These are phyloP conservation scores for Pararge aegeria DNA, from an alignment of 1,140 invertebrate species.

Conservation along the genomic window DNA sequence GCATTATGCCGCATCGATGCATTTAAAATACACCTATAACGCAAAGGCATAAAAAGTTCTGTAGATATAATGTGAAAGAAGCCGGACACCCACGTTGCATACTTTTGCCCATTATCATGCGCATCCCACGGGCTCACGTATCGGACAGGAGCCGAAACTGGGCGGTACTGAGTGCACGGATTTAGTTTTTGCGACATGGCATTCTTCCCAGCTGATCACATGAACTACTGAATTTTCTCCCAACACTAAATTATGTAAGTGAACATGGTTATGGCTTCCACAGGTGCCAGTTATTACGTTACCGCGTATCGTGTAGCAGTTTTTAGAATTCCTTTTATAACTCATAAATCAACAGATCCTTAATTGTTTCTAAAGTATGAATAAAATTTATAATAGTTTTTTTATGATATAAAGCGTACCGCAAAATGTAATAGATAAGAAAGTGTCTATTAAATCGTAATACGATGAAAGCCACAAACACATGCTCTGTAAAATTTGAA, in stretches of 20 bases:
- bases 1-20: slow-evolving; percentile 50
- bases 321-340: slow-evolving; percentile 12
- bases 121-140: slow-evolving; percentile 70
- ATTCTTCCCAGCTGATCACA: slow-evolving; percentile 52
- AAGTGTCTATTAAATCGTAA: slow-evolving; percentile 19
- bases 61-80: slow-evolving; percentile 56
- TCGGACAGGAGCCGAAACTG: slow-evolving; percentile 59
- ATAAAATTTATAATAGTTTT: background rate
- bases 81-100: slow-evolving; percentile 69
- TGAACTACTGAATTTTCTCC: slow-evolving; percentile 36
- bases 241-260: slow-evolving; percentile 22
- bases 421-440: slow-evolving; percentile 14
- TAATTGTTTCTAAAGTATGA: slow-evolving; percentile 8
- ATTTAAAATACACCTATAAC: slow-evolving; percentile 36
- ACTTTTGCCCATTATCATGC: slow-evolving; percentile 54
- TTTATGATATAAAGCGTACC: slow-evolving; percentile 3
- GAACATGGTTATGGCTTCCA: slow-evolving; percentile 19
- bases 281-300: slow-evolving; percentile 10
- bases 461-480: slow-evolving; percentile 41
- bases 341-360: slow-evolving; percentile 3
- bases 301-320: background rate
- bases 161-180: slow-evolving; percentile 48
- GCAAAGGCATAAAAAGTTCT: slow-evolving; percentile 52
- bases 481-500: slow-evolving; percentile 39
- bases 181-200: slow-evolving; percentile 56